These are phyloP conservation scores for Erythrolamprus reginae DNA, from an alignment of 2,113 vertebrate genomes.

Conservation along the genomic window DNA sequence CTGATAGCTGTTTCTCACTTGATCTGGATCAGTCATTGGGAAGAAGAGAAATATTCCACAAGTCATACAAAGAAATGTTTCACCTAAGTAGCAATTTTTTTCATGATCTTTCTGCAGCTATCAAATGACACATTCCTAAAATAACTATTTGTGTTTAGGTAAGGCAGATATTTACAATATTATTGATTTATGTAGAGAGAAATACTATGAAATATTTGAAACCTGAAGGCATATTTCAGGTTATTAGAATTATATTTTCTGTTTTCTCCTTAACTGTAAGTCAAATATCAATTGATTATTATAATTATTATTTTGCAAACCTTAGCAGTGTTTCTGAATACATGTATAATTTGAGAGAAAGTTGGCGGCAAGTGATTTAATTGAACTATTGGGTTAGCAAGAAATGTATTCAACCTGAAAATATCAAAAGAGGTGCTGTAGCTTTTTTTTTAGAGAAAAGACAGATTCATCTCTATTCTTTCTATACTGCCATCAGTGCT, in stretches of 20 bases:
- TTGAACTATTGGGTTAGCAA: constrained; percentile 43
- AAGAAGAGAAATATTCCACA: constrained; percentile 61
- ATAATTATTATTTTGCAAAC: constrained; percentile 37
- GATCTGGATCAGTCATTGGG: constrained; percentile 78
- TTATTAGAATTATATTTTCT: constrained; percentile 59
- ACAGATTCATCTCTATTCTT: constrained; percentile 12
- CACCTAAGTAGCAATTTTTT: constrained; percentile 65
- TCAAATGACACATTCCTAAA: constrained; percentile 66
- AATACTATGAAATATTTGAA: constrained; percentile 61
- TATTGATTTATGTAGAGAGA: constrained; percentile 62
- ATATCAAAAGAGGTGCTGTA: constrained; percentile 5
- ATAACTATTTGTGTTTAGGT: constrained; percentile 58
- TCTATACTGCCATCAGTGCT: constrained; percentile 14
- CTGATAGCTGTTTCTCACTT: constrained; percentile 99
- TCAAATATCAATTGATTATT: constrained; percentile 54
- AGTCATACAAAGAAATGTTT: constrained; percentile 63
- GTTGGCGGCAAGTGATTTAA: constrained; percentile 48
- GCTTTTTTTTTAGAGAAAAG: background rate
- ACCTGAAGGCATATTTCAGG: constrained; percentile 60
- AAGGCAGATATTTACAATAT: constrained; percentile 63
- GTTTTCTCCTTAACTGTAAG: constrained; percentile 62
- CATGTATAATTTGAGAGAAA: constrained; percentile 49
- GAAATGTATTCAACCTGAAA: constrained; percentile 36
- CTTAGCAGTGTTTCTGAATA: constrained; percentile 52
- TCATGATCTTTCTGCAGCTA: constrained; percentile 63